Base-by-base conservation (phyloP, 2,797 vertebrate genomes). In the Podarcis siculus region DNA sequence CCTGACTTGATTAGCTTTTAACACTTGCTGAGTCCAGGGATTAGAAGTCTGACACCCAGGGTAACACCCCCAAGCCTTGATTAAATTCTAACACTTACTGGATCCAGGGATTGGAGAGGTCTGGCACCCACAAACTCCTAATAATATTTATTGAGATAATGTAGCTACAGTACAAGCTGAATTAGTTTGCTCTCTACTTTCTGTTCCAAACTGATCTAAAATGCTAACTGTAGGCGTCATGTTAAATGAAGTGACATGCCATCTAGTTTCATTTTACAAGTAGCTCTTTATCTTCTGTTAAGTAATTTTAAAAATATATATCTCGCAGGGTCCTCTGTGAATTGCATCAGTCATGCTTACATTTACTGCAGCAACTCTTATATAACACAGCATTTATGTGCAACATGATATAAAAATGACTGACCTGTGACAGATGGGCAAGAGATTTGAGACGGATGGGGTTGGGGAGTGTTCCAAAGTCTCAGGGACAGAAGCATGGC, bases 181-280 rank as follows among this genome's bases (percentile, higher is more conserved):
- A 45, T 83, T 79, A 69, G 67, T 77, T 25, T 45, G 64, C 79
- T 88, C 79, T 80, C 85, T 83, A 87, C 71, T 85, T 79, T 21
- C 72, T 83, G 67, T 88, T 94, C 88, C 89, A 91, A 83, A 76
- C 69, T 89, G 66, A 91, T 86, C 86, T 90, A 76, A 92, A 91
- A 93, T 66, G 88, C 49, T 89, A 94, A 1, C 71, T 83, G 21
- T 88, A 92, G 95, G 89, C 80, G 87, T 79, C 45, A 89, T 4
- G 2, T 89, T 93, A 94, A 92, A 87, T 79, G 81, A 79, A 64
- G n/a, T 91, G 90, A 90, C 89, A 94, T 91, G 87, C 81, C 90
- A 81, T 92, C 82, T 93, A 21, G 5, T 90, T 94, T 91, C 49
- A 86, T 80, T 83, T 91, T 79, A 87, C 78, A 76, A 45, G 69